Conservation (phyloP, 1,140 invertebrate genomes). For the Alviniconcha marisindica region DNA sequence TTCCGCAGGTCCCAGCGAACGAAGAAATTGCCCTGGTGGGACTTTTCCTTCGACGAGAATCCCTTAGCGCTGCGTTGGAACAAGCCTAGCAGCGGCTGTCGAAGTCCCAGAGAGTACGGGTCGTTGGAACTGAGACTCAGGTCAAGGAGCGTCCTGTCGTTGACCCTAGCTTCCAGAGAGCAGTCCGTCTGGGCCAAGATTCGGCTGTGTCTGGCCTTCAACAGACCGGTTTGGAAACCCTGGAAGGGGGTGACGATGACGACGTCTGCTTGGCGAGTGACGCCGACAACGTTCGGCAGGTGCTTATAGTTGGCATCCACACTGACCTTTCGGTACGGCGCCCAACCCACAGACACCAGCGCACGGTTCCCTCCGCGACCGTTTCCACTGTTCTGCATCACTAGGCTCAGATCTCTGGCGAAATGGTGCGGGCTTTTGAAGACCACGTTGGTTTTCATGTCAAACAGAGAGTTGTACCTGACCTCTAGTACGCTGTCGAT, state of each 20-base stretch:
- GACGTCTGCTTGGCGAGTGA: neutral
- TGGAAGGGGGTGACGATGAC: slow-evolving; percentile 5
- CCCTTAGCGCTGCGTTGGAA: neutral
- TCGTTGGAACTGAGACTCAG: neutral
- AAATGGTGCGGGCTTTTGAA: neutral
- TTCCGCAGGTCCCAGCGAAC: neutral
- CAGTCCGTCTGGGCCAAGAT: neutral
- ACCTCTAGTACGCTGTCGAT: neutral
- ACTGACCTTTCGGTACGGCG: slow-evolving; percentile 4
- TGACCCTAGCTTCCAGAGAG: neutral
- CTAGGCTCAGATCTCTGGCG: neutral
- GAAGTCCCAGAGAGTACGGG: neutral
- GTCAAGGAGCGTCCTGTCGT: neutral
- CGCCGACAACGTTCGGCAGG: neutral
- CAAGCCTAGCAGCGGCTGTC: neutral
- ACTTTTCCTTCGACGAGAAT: neutral
- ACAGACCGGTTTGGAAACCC: neutral
- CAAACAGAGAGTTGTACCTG: neutral
- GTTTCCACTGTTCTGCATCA: neutral
- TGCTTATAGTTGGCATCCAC: neutral
- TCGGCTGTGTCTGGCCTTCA: neutral
- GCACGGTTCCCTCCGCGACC: neutral
- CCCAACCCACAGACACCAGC: neutral
- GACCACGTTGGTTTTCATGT: neutral
- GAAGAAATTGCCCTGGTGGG: neutral